Evolutionary conservation across 1,140 invertebrate genomes (phyloP), one percentile per base, ranked within the genome.

Genomic region (Drosophila chauvacae): DNA sequence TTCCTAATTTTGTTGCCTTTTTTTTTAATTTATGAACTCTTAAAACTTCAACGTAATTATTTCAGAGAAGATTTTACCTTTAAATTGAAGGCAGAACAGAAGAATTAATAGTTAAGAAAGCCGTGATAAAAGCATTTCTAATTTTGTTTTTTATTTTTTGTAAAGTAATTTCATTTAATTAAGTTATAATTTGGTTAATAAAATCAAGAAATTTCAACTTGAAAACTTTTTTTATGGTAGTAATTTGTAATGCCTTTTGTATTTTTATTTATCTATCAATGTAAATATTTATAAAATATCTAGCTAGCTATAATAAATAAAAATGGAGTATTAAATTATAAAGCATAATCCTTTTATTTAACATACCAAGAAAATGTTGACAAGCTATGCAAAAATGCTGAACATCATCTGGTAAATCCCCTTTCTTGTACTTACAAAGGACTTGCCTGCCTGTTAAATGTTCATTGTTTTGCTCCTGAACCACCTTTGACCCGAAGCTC

Each of bases 401-500:
- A 55, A 30, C 18, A 26, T 14, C 4, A 41, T 16, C 7, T 23
- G 7, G 26, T 13, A 18, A 20, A 41, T 23, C 20, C 11, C 4
- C 9, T 65, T 28, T n/a, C n/a, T 5, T 4, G 37, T 44, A 11
- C 7, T 1, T 14, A 20, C 20, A n/a, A 35, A 28, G 33, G 20
- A 26, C 20, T 28, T 28, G 4, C 47, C 44, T 28, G 39, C 16
- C 28, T 14, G 41, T 30, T 44, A 26, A 57, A 41, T 58, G 50
- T 72, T 30, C 42, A 18, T 41, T 48, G 45, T 35, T 41, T 58
- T 70, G 41, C 59, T 39, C 4, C 18, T 11, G 51, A 23, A 35
- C 20, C 33, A 71, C 28, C 51, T 59, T 71, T 71, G 61, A 53
- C 51, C 42, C 11, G 51, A 10, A 69, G 56, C 37, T 60, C n/a